These are phyloP conservation scores for Macrophya annulata DNA, from an alignment of 2,888 invertebrate genomes.

Conservation along the genomic window DNA sequence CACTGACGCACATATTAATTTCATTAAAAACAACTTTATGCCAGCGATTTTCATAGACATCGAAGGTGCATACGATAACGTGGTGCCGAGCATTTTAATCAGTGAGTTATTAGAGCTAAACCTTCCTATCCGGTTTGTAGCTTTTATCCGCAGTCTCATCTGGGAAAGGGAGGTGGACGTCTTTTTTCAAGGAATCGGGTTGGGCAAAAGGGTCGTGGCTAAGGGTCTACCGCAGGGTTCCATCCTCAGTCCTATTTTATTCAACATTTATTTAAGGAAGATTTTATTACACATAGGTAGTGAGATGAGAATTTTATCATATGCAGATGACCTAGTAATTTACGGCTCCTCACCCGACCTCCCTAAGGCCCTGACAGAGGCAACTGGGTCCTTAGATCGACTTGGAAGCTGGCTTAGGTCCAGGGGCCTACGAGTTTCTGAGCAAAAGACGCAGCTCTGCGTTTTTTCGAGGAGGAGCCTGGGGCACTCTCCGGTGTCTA, in stretches of 20 bases:
- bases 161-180: slow-evolving; percentile 8
- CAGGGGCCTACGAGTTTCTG: slow-evolving; percentile 32
- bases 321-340: not conserved
- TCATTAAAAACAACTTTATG: slow-evolving; percentile 1
- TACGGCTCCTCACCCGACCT: not conserved
- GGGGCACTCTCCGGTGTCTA: not conserved
- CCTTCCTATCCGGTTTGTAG: not conserved
- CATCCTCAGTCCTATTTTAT: slow-evolving; percentile 41
- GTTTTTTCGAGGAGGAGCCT: slow-evolving; percentile 26
- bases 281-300: not conserved
- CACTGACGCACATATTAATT: not conserved
- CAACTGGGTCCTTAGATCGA: not conserved
- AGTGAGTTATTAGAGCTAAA: not conserved
- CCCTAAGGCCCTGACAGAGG: not conserved
- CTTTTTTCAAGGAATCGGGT: not conserved
- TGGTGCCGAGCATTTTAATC: not conserved
- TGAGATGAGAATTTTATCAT: not conserved
- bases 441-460: slow-evolving; percentile 18
- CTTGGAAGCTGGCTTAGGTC: not conserved
- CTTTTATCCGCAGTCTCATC: not conserved
- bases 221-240: slow-evolving; percentile 43
- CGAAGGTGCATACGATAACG: slow-evolving; percentile 53
- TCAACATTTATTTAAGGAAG: slow-evolving; percentile 21
- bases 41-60: slow-evolving; percentile 46
- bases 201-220: slow-evolving; percentile 4